phyloP scores from a whole-genome alignment of 2,888 invertebrate genomes.

The Anthoptus insignis region DNA sequence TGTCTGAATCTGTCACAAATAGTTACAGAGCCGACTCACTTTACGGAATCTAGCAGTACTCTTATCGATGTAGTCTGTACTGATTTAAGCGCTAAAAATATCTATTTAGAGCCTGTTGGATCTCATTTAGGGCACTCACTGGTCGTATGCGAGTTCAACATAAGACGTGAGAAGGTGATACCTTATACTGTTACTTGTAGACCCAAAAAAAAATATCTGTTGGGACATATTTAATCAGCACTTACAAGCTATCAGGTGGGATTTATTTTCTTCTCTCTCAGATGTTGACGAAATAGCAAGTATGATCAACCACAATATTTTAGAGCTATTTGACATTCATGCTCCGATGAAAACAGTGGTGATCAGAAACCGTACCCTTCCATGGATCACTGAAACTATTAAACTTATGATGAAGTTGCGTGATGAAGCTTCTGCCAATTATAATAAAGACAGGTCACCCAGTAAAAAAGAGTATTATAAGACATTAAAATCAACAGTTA shows the following conservation, averaged over 20 bases:
- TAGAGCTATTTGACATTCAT: background rate
- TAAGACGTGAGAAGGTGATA: background rate
- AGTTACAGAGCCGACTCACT: conserved; percentile 12
- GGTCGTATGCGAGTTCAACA: conserved; percentile 7
- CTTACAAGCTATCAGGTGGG: background rate
- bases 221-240: background rate
- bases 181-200: conserved; percentile 10
- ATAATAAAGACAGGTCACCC: background rate
- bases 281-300: conserved; percentile 9
- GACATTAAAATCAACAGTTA: conserved; percentile 26
- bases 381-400: conserved; percentile 38
- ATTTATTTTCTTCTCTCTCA: background rate
- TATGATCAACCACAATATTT: background rate
- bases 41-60: conserved; percentile 13
- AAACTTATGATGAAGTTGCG: conserved; percentile 33
- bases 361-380: background rate
- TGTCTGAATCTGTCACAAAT: background rate
- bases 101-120: background rate
- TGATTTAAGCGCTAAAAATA: background rate
- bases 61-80: conserved; percentile 22
- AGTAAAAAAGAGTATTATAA: conserved; percentile 38
- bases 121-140: conserved; percentile 3
- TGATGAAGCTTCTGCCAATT: conserved; percentile 19
- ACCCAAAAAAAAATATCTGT: conserved; percentile 8
- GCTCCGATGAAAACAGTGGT: background rate